Evolutionary conservation across 1,140 invertebrate genomes (phyloP), one percentile per base, ranked within the genome.

Genomic region (Zaprionus davidi): DNA sequence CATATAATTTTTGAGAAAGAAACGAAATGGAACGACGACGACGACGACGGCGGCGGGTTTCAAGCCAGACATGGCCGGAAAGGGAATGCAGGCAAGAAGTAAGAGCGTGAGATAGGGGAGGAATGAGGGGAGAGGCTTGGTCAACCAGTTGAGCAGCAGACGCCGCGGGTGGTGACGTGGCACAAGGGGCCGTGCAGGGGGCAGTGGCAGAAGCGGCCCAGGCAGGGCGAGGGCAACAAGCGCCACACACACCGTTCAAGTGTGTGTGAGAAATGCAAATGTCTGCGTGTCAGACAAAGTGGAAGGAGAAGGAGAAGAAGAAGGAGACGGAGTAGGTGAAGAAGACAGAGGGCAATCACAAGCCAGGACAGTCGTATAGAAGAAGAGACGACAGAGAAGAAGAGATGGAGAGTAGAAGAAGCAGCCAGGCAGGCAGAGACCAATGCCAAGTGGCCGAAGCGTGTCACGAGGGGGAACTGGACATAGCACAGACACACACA

Each of bases 1-100:
- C 88, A 91, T 91, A 91, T 91, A 91, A 91, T 91, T 90, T 88
- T 90, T 82, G 75, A 81, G 69, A 88, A 74, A 68, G 74, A 88
- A 87, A 74, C 84, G 74, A 88, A 88, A 88, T 81, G 84, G 85
- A 87, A 87, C 84, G 84, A 67, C 71, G 67, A 81, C 60, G 65
- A 62, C 31, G 2, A 31, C 20, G 20, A 20, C 31, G 41, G 55
- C 49, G 36, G 36, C 51, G 53, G 46, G 57, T 51, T 57, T 38
- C 41, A 70, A 55, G 41, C 55, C 73, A 76, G 63, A 72, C 38
- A 31, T 22, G 62, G 57, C 34, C 66, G 74, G 70, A 71, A 65
- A 71, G 62, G 53, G 70, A n/a, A 28, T 11, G 65, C 51, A 38
- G 51, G 2, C 12, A 22, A 51, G 46, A 7, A 3, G 41, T 2